Percentiles rank a stretch among this genome's conserved stretches.
These are phyloP conservation scores for Tachina fera DNA, from an alignment of 2,888 invertebrate genomes.

Conservation along the genomic window DNA sequence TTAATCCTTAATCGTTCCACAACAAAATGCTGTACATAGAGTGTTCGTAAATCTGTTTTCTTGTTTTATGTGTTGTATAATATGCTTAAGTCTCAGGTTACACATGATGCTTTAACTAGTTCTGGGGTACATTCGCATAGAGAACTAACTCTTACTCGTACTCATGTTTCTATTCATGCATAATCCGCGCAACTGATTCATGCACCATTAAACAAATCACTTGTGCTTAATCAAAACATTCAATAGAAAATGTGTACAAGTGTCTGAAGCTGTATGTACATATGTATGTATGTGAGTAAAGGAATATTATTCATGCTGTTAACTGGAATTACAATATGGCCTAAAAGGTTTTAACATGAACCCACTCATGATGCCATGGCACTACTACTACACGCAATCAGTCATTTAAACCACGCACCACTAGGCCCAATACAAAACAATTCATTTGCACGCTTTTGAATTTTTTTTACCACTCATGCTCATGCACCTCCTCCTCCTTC, in stretches of 20 bases:
- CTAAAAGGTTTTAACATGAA: slow-evolving; percentile 71
- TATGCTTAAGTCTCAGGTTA: slow-evolving; percentile 31
- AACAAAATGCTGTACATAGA: slow-evolving; percentile 12
- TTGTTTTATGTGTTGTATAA: neutral
- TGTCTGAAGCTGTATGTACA: neutral
- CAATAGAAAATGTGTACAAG: slow-evolving; percentile 29
- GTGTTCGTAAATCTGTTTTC: slow-evolving; percentile 1
- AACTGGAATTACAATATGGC: slow-evolving; percentile 71
- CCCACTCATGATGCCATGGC: slow-evolving; percentile 67
- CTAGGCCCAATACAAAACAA: slow-evolving; percentile 56
- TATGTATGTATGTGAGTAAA: slow-evolving; percentile 25
- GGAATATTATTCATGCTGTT: slow-evolving; percentile 57
- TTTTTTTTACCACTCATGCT: slow-evolving; percentile 8
- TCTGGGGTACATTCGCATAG: neutral
- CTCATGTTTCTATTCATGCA: slow-evolving; percentile 57
- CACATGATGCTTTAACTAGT: slow-evolving; percentile 55
- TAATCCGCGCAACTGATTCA: slow-evolving; percentile 73
- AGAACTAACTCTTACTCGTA: slow-evolving; percentile 38
- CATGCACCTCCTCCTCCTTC: neutral
- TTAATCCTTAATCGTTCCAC: slow-evolving; percentile 43
- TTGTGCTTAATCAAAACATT: slow-evolving; percentile 71
- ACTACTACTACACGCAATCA: slow-evolving; percentile 72
- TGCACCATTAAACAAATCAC: slow-evolving; percentile 74
- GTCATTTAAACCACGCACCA: slow-evolving; percentile 70
- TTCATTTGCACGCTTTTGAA: slow-evolving; percentile 29